phyloP scores from a whole-genome alignment of 53 echinoderm and acorn worm species.

The Paracentrotus lividus region DNA sequence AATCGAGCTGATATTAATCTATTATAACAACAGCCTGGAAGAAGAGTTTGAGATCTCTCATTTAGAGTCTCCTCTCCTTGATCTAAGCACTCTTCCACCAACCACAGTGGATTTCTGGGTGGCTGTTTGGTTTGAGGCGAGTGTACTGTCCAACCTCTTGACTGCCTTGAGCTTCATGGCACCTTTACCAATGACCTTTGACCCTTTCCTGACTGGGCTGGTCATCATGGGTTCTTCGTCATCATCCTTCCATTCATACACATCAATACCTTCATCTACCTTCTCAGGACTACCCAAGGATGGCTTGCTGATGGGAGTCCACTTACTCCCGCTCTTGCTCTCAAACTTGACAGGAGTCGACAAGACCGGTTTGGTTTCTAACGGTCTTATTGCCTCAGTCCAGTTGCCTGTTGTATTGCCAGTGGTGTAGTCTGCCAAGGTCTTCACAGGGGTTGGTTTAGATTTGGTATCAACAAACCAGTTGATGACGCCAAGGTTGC shows the following conservation, averaged over 20 bases:
- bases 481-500: slow-evolving; percentile 59
- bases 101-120: slow-evolving; percentile 64
- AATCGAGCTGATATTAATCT: background rate
- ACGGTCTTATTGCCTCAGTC: slow-evolving; percentile 64
- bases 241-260: slow-evolving; percentile 70
- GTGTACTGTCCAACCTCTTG: slow-evolving; percentile 55
- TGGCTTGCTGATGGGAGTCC: slow-evolving; percentile 62
- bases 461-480: slow-evolving; percentile 68
- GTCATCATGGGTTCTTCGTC: slow-evolving; percentile 14
- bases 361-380: slow-evolving; percentile 65
- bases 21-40: background rate
- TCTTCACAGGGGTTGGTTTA: slow-evolving; percentile 41
- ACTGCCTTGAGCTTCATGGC: slow-evolving; percentile 68
- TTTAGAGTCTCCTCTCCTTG: slow-evolving; percentile 62
- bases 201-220: slow-evolving; percentile 55
- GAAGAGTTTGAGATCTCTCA: background rate
- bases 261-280: slow-evolving; percentile 62
- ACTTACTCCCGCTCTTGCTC: slow-evolving; percentile 65
- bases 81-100: slow-evolving; percentile 57
- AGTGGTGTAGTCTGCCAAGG: slow-evolving; percentile 59
- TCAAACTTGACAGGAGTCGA: slow-evolving; percentile 62
- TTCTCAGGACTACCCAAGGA: slow-evolving; percentile 51
- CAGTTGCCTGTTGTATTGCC: slow-evolving; percentile 61
- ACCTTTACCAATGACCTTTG: slow-evolving; percentile 64
- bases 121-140: slow-evolving; percentile 6